These are phyloP conservation scores for Darevskia mixta DNA, from an alignment of 2,797 vertebrate species.

Conservation along the genomic window DNA sequence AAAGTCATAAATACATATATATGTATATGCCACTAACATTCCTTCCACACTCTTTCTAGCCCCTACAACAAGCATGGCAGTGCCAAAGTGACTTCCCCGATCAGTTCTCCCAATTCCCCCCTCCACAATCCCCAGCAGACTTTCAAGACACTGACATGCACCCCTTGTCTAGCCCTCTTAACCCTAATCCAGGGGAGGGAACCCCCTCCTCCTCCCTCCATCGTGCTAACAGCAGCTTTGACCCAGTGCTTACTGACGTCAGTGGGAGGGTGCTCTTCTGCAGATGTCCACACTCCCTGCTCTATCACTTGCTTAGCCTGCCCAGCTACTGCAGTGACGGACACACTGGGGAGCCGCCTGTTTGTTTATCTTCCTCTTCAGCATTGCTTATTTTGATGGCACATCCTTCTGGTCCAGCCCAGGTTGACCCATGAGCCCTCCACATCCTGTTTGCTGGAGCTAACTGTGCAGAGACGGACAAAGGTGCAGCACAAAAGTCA, in stretches of 20 bases:
- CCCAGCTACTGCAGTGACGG: slow-evolving; percentile 48
- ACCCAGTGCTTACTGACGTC: slow-evolving; percentile 26
- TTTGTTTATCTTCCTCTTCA: slow-evolving; percentile 83
- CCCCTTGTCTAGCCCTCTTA: neutral
- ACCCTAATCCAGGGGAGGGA: neutral
- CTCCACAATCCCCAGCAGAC: neutral
- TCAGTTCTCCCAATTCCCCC: neutral
- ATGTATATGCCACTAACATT: neutral
- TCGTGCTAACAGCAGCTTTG: slow-evolving; percentile 17
- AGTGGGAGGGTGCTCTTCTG: slow-evolving; percentile 12
- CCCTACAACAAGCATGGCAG: neutral
- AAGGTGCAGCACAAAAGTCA: slow-evolving; percentile 56
- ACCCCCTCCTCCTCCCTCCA: neutral
- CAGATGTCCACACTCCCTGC: slow-evolving; percentile 16
- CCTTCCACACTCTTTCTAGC: neutral
- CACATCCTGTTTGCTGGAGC: slow-evolving; percentile 81
- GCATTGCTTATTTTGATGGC: slow-evolving; percentile 83
- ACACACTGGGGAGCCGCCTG: slow-evolving; percentile 61
- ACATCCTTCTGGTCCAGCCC: slow-evolving; percentile 79
- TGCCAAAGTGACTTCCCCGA: neutral
- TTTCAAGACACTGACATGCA: neutral
- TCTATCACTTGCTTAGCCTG: slow-evolving; percentile 46
- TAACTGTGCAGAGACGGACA: slow-evolving; percentile 32
- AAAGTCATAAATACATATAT: neutral
- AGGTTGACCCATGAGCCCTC: slow-evolving; percentile 77